Base-by-base conservation (phyloP, 2,797 vertebrate species). In the Amblyopsis hoosieri region DNA sequence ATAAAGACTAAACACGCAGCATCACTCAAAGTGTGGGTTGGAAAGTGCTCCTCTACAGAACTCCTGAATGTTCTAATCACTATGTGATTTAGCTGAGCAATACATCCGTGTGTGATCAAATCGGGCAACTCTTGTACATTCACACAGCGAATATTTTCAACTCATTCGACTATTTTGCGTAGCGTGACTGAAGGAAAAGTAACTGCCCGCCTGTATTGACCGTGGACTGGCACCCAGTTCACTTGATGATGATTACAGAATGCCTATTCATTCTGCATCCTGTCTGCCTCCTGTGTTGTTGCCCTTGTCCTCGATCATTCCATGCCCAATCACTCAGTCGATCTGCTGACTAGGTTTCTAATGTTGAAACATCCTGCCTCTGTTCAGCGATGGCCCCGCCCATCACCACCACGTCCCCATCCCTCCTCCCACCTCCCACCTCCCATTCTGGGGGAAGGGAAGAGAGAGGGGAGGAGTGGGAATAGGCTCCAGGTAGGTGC, bases 11-110 rank as follows among this genome's bases (percentile, higher is more conserved):
- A 31, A 13, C 47, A 12, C 37, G 12, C 15, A 33, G 29, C 9
- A 12, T 51, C 42, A 17, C 1, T 45, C 2, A 12, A 19, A 54
- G 29, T 48, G 56, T 47, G 45, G 60, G 48, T 31, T 60, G 57
- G 19, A 50, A 58, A 56, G 17, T 14, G n/a, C 31, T 56, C 9
- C 11, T 9, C n/a, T 13, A 37, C 6, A 8, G 12, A 31, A 51
- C 50, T 23, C 42, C 58, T 48, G 37, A 17, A 2, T 50, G 7
- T 49, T 61, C 13, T 19, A 19, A 64, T 53, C 56, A 52, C 4
- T 54, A 23, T 23, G n/a, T 37, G 7, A 37, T 37, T 6, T 6
- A 1, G 6, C 6, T 37, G 8, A 37, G 33, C 5, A 37, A 37
- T 37, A 8, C 33, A 37, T 23, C 23, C 23, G 23, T 23, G 23